Conservation (phyloP, 2,797 vertebrate genomes). For the Anisognathus igniventris region DNA sequence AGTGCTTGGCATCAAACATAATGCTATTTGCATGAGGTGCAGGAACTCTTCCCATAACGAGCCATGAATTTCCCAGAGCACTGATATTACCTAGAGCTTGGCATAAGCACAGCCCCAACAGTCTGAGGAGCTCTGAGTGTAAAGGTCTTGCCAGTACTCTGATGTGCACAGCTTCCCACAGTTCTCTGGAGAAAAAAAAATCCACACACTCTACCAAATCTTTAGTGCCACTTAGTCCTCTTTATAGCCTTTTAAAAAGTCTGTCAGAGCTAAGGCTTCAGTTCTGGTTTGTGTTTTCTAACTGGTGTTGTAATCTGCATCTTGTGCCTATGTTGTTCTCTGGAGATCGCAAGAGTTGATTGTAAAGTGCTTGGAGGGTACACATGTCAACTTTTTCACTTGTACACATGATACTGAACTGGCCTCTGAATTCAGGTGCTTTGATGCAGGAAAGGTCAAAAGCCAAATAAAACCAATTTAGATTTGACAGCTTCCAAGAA, state of each 20-base stretch:
- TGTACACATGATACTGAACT: background rate
- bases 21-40: background rate
- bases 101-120: background rate
- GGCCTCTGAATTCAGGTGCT: background rate
- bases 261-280: background rate
- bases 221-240: background rate
- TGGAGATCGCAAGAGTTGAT: background rate
- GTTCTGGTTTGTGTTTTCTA: background rate
- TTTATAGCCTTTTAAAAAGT: background rate
- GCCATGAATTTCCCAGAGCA: background rate
- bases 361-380: background rate
- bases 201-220: background rate
- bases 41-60: background rate
- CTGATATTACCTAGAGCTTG: background rate
- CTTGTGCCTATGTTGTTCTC: background rate
- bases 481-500: slow-evolving; percentile 24
- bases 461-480: slow-evolving; percentile 46
- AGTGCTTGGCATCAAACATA: background rate
- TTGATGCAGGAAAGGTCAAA: slow-evolving; percentile 27
- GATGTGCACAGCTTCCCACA: background rate
- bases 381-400: background rate
- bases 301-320: background rate
- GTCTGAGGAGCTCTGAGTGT: background rate
- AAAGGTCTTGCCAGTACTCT: background rate
- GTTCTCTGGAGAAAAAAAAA: background rate